phyloP scores from a whole-genome alignment of 1,140 invertebrate genomes.

The Halesus radiatus region DNA sequence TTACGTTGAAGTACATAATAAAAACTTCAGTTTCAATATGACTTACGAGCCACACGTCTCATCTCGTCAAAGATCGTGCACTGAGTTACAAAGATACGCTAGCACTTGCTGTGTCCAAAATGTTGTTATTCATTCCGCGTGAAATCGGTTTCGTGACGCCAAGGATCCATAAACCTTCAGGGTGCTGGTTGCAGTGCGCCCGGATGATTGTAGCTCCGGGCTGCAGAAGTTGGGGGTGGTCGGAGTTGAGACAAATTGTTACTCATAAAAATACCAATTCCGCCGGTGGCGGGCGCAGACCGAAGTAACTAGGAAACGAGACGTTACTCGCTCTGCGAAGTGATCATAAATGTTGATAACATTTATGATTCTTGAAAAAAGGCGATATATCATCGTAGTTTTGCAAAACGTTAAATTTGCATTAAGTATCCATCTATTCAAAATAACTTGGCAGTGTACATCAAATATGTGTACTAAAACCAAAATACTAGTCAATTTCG shows the following conservation, averaged over 20 bases:
- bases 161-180: slow-evolving; percentile 12
- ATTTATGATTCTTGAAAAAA: background rate
- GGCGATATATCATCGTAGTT: too few relatives aligned
- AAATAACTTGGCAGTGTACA: too few relatives aligned
- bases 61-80: too few relatives aligned
- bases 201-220: slow-evolving; percentile 19
- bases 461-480: too few relatives aligned
- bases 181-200: background rate
- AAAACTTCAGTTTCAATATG: too few relatives aligned
- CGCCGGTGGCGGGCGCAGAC: background rate
- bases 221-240: background rate
- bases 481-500: too few relatives aligned
- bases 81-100: too few relatives aligned
- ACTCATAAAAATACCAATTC: slow-evolving; percentile 47
- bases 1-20: too few relatives aligned
- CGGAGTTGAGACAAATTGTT: slow-evolving; percentile 42
- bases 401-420: too few relatives aligned
- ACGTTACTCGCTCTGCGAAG: background rate
- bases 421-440: too few relatives aligned
- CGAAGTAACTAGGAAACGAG: background rate
- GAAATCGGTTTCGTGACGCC: background rate
- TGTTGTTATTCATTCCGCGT: background rate
- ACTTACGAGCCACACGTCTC: too few relatives aligned
- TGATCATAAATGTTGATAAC: background rate
- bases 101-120: too few relatives aligned